Evolutionary conservation across 2,797 vertebrate species (phyloP), one percentile per base, ranked within the genome.

Genomic region (Pseudochromis fuscus): DNA sequence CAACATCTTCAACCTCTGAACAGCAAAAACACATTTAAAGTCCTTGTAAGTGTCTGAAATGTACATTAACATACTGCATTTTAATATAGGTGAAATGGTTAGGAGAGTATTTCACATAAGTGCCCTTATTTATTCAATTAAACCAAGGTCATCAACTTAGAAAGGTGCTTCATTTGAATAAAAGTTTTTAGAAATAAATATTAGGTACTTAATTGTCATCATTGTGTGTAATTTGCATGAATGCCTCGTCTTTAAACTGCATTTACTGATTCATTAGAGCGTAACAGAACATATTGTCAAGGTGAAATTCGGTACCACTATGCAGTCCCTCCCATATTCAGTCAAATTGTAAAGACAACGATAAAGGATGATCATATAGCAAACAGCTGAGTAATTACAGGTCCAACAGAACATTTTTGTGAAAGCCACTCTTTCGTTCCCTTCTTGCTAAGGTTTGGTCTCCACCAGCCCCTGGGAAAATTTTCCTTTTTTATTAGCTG

Each of bases 31-130:
- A 18, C 16, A 23, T 33, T 46, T 33, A 35, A 62, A 45, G 37
- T 30, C 30, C n/a, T 24, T 40, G 16, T n/a, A 3, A 24, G 10
- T 7, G 50, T 44, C 27, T 27, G 23, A 70, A 63, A 46, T 42
- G 31, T 56, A 5, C 9, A 19, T 31, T 19, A 37, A 27, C 45
- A 27, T n/a, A 4, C 2, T 5, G 1, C 15, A 48, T 31, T 56
- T 21, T 6, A 67, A 68, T 18, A 10, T 18, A 19, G 19, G 9
- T 18, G 7, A 28, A 18, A 40, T 18, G 18, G 16, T 40, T 40
- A n/a, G 40, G 37, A 75, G 38, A 16, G 65, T 19, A 52, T 53
- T 48, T 40, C 46, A 58, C 15, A 10, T 35, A 68, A 40, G 35
- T 2, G 25, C 24, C 11, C 18, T 7, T 12, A 35, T 64, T 37